phyloP scores from a whole-genome alignment of 1,140 invertebrate species.

The Pinna nobilis region DNA sequence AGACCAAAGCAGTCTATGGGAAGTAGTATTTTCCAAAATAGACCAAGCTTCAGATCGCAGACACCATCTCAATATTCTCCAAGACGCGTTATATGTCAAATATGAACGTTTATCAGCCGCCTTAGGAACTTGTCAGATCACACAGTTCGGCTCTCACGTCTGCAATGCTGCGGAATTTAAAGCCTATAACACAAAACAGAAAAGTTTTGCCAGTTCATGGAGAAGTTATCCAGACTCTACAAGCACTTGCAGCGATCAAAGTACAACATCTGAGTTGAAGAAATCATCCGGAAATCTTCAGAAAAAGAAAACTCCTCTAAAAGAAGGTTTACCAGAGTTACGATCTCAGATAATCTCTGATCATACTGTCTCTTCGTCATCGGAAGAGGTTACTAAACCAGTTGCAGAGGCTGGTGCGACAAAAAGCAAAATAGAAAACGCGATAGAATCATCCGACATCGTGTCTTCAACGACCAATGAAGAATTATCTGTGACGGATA shows the following conservation, averaged over 20 bases:
- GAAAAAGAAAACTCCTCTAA: neutral
- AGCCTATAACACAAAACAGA: neutral
- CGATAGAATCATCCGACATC: too few relatives aligned
- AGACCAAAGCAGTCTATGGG: constrained; percentile 21
- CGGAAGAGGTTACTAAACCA: too few relatives aligned
- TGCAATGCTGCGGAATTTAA: neutral
- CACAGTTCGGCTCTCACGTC: constrained; percentile 7
- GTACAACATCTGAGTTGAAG: constrained; percentile 24
- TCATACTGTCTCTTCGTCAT: too few relatives aligned
- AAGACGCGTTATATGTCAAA: constrained; percentile 20
- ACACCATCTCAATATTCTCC: neutral
- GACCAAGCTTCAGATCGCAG: neutral
- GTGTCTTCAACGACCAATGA: too few relatives aligned
- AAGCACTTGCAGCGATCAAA: constrained; percentile 23
- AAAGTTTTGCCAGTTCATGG: neutral
- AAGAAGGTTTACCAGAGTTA: too few relatives aligned
- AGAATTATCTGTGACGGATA: too few relatives aligned
- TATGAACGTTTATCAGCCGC: constrained; percentile 25
- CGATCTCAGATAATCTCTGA: too few relatives aligned
- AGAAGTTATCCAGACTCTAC: neutral
- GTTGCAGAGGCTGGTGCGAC: too few relatives aligned
- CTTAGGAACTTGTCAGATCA: neutral
- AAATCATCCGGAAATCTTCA: neutral
- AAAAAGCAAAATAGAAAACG: too few relatives aligned
- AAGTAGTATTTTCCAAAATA: constrained; percentile 22